Percentiles rank a stretch among this genome's conserved stretches.
These are phyloP conservation scores for Mercenaria mercenaria DNA, from an alignment of 1,140 invertebrate genomes.

Conservation along the genomic window DNA sequence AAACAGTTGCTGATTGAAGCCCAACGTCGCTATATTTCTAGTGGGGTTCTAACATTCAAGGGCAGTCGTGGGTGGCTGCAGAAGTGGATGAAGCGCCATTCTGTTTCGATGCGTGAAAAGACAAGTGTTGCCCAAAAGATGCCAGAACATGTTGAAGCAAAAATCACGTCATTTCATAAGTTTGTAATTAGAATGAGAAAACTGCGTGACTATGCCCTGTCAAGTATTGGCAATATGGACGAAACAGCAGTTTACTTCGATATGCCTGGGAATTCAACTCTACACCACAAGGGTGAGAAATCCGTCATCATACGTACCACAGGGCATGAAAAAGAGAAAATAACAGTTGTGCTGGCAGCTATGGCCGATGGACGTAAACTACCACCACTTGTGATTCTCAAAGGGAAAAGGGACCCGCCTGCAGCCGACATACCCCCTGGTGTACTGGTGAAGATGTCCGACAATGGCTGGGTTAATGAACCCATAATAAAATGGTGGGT, in stretches of 20 bases:
- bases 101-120: too few relatives aligned
- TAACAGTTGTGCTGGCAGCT: slow-evolving; percentile 20
- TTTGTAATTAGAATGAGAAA: background rate
- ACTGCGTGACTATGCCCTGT: background rate
- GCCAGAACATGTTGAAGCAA: too few relatives aligned
- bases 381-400: slow-evolving; percentile 6
- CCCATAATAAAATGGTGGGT: too few relatives aligned
- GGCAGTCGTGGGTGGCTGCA: background rate
- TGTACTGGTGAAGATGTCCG: background rate
- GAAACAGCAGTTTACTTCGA: background rate
- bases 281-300: background rate
- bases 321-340: background rate
- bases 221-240: background rate
- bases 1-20: background rate
- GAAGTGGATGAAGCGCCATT: too few relatives aligned
- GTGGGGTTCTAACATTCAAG: background rate
- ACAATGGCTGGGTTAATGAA: background rate
- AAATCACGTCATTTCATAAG: too few relatives aligned
- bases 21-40: background rate
- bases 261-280: background rate
- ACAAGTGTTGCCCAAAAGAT: too few relatives aligned
- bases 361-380: slow-evolving; percentile 30
- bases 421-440: background rate
- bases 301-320: background rate
- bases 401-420: background rate